Base-by-base conservation (phyloP, 2,797 vertebrate genomes). In the Ctenosaura bakeri region DNA sequence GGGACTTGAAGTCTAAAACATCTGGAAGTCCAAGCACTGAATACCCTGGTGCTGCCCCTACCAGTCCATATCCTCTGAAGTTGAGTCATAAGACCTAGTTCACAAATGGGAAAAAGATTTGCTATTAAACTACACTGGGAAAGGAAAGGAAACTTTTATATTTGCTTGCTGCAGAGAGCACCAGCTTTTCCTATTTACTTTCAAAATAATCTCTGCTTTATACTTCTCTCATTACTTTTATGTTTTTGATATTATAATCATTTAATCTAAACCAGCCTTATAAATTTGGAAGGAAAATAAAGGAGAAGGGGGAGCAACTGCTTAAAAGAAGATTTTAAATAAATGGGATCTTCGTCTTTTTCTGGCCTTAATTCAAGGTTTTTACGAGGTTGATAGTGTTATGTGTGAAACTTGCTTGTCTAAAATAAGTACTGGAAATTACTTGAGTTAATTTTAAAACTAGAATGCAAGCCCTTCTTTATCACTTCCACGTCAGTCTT, bases 371-470 rank as follows among this genome's bases (percentile, higher is more conserved):
- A 92, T 78, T 81, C 94, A 93, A 92, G 42, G 20, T 20, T 93
- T 91, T 94, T 69, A 82, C 56, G 38, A 94, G 66, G 89, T 91
- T 92, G 93, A 92, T 90, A 94, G 6, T 90, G 83, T 46, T 78
- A 85, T 89, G 91, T 85, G 84, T 81, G 85, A 92, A 77, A 91
- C 91, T 90, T 74, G 82, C 80, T 88, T 78, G 88, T 81, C 88
- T 91, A 78, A 92, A 94, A 92, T 83, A 38, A 94, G 42, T 64
- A 74, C 92, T 92, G 56, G 85, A 91, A 91, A 83, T 85, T 89
- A 91, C 83, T 87, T 77, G 85, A 90, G 76, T 86, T 90, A 50
- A 29, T 82, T 71, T 94, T 91, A 94, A 93, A 95, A 91, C 89
- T 69, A 77, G 85, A 92, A 79, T 91, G 85, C 82, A 94, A 94